Percentiles rank a stretch among this genome's conserved stretches.
Evolutionary conservation across 2,888 invertebrate species (phyloP).

Genomic region (Opisthograptis luteolata): DNA sequence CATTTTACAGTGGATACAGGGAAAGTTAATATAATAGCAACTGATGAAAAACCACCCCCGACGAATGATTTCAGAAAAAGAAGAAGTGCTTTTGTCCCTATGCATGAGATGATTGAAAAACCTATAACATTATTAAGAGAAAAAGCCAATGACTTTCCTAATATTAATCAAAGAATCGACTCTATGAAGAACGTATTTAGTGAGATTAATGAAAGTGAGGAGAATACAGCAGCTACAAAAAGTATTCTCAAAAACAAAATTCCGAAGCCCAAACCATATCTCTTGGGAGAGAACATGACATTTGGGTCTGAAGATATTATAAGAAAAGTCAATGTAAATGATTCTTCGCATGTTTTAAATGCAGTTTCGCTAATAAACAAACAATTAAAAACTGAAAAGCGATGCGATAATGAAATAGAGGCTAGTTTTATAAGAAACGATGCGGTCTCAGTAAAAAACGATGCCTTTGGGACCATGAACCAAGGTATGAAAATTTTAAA

Average conservation of each 20-base stretch:
- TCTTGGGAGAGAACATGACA: slow-evolving; percentile 87
- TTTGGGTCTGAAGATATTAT: slow-evolving; percentile 59
- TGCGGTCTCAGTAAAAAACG: slow-evolving; percentile 45
- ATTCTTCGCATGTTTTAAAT: slow-evolving; percentile 46
- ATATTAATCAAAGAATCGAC: slow-evolving; percentile 42
- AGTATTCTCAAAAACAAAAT: slow-evolving; percentile 91
- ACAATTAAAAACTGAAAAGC: slow-evolving; percentile 61
- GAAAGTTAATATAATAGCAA: slow-evolving; percentile 93
- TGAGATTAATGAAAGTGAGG: slow-evolving; percentile 72
- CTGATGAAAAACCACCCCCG: slow-evolving; percentile 94
- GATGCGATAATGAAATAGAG: slow-evolving; percentile 49
- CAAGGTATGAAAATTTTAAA: slow-evolving; percentile 62
- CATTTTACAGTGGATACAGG: slow-evolving; percentile 95
- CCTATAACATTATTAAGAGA: slow-evolving; percentile 88
- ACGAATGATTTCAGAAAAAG: slow-evolving; percentile 91
- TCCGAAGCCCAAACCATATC: slow-evolving; percentile 89
- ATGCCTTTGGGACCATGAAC: slow-evolving; percentile 56
- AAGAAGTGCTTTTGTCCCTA: slow-evolving; percentile 81
- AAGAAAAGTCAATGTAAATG: slow-evolving; percentile 42
- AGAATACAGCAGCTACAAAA: slow-evolving; percentile 85
- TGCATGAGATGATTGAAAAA: slow-evolving; percentile 70
- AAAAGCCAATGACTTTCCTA: slow-evolving; percentile 52
- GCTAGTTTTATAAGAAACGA: slow-evolving; percentile 46
- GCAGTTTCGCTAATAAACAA: slow-evolving; percentile 72
- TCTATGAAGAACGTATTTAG: slow-evolving; percentile 43